A percentile compares a stretch with the other conserved stretches of the same genome.
Conservation (phyloP, 2,888 invertebrate genomes). For the Pardosa pseudoannulata region DNA sequence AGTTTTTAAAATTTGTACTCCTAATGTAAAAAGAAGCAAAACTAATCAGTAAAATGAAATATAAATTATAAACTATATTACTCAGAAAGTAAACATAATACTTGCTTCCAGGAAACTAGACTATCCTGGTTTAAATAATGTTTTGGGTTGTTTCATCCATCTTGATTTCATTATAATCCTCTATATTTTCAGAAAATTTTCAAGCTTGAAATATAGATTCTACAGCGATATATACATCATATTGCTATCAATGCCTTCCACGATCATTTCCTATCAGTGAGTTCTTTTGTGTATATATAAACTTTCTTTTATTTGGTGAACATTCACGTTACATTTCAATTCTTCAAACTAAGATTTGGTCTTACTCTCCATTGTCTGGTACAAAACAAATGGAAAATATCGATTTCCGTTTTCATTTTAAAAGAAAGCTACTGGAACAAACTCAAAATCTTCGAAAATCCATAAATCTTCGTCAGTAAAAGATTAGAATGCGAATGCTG, state of each 20-base stretch:
- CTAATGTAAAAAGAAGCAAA: too few relatives aligned
- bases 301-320: background rate
- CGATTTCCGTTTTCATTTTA: slow-evolving; percentile 5
- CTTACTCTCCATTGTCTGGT: background rate
- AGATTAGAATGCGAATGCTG: slow-evolving; percentile 3
- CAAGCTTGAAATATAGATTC: too few relatives aligned
- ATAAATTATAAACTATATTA: too few relatives aligned
- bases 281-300: background rate
- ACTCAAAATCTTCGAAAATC: slow-evolving; percentile 12
- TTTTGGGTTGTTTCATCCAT: too few relatives aligned
- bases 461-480: slow-evolving; percentile 8
- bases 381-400: slow-evolving; percentile 10
- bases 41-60: too few relatives aligned
- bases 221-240: too few relatives aligned
- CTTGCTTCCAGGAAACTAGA: too few relatives aligned
- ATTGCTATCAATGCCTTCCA: background rate
- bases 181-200: too few relatives aligned
- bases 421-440: background rate
- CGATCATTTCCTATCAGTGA: background rate
- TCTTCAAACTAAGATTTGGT: background rate
- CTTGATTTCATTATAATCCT: too few relatives aligned
- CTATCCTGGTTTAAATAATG: too few relatives aligned
- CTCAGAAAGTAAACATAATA: too few relatives aligned
- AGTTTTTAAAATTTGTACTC: too few relatives aligned
- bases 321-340: background rate